Evolutionary conservation across 2,888 invertebrate species (phyloP).

Genomic region (Agriopis aurantiaria): DNA sequence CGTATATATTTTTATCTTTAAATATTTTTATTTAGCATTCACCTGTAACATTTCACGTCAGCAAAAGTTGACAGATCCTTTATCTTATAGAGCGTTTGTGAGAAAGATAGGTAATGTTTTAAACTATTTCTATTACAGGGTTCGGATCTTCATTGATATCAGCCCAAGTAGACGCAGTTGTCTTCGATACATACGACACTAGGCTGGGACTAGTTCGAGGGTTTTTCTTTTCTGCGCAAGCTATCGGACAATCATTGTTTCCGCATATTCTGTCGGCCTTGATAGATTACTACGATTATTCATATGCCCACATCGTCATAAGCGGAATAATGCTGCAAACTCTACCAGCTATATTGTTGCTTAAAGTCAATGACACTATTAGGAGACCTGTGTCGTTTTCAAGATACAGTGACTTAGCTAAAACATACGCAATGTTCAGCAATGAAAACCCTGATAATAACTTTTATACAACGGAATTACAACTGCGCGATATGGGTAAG

Average conservation of each 20-base stretch:
- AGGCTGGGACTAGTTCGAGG: slow-evolving; percentile 71
- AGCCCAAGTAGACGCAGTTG: slow-evolving; percentile 80
- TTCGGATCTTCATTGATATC: slow-evolving; percentile 79
- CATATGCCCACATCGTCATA: slow-evolving; percentile 69
- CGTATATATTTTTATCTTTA: too few relatives aligned
- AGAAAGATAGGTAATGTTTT: too few relatives aligned
- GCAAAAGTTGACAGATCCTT: too few relatives aligned
- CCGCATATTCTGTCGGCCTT: slow-evolving; percentile 77
- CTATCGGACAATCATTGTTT: slow-evolving; percentile 76
- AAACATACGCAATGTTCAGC: slow-evolving; percentile 73
- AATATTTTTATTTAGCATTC: too few relatives aligned
- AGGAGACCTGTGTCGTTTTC: slow-evolving; percentile 69
- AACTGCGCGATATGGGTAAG: slow-evolving; percentile 73
- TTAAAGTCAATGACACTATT: slow-evolving; percentile 67
- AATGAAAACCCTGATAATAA: slow-evolving; percentile 64
- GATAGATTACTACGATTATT: slow-evolving; percentile 73
- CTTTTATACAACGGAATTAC: slow-evolving; percentile 71
- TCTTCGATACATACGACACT: slow-evolving; percentile 80
- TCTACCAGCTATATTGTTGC: slow-evolving; percentile 72
- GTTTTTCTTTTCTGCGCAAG: slow-evolving; percentile 77
- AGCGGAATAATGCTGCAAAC: slow-evolving; percentile 77
- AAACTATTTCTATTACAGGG: slow-evolving; percentile 64
- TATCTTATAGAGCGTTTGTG: too few relatives aligned
- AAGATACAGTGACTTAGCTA: slow-evolving; percentile 72
- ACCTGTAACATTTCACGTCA: too few relatives aligned